These are phyloP conservation scores for Aradophagus sp. DNA, from an alignment of 1,140 invertebrate species.

Conservation along the genomic window DNA sequence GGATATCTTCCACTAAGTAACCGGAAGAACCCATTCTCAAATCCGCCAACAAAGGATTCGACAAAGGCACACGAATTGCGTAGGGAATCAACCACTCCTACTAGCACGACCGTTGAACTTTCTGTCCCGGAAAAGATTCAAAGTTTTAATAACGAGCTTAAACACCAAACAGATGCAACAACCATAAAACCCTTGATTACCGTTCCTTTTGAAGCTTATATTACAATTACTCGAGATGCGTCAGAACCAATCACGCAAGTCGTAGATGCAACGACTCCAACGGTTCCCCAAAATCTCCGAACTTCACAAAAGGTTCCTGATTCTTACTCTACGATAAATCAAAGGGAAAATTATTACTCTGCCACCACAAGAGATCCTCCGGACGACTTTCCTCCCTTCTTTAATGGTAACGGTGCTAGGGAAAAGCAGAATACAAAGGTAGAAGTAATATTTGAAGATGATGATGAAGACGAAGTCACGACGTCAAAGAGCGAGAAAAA, in stretches of 20 bases:
- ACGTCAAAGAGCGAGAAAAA: conserved; percentile 18
- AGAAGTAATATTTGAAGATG: conserved; percentile 38
- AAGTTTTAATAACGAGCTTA: conserved; percentile 14
- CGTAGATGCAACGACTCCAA: conserved; percentile 6
- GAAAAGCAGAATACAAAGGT: conserved; percentile 22
- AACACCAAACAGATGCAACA: not conserved
- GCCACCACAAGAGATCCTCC: conserved; percentile 51
- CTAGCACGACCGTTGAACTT: conserved; percentile 2
- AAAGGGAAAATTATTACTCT: conserved; percentile 25
- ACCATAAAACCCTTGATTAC: conserved; percentile 55
- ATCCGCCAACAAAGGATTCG: conserved; percentile 3
- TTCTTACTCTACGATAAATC: conserved; percentile 53
- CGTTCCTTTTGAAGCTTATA: conserved; percentile 68
- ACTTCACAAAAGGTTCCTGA: conserved; percentile 19
- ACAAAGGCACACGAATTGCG: not conserved
- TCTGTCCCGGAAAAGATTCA: conserved; percentile 26
- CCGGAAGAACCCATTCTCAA: conserved; percentile 16
- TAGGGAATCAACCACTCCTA: conserved; percentile 12
- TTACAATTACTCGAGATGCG: conserved; percentile 63
- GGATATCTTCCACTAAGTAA: conserved; percentile 37
- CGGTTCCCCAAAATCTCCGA: conserved; percentile 7
- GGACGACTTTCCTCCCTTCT: conserved; percentile 63
- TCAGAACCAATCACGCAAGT: conserved; percentile 1
- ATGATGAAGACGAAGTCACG: not conserved
- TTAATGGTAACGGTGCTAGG: conserved; percentile 43